phyloP scores from a whole-genome alignment of 2,888 invertebrate genomes.

The Augiades crinisus region DNA sequence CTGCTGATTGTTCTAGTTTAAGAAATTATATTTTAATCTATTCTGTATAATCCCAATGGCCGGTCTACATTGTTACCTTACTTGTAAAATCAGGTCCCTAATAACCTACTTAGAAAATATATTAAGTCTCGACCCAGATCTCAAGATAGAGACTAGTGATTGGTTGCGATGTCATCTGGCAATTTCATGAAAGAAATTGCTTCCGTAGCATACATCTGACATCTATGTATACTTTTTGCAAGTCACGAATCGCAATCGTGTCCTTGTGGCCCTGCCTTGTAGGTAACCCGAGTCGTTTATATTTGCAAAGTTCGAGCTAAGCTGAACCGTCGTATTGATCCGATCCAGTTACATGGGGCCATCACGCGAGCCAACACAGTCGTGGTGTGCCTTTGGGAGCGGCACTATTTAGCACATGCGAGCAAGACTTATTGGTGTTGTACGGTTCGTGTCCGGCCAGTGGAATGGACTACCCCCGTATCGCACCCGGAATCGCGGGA shows the following conservation, averaged over 20 bases:
- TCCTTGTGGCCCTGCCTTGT: conserved; percentile 6
- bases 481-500: neutral
- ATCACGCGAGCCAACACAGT: conserved; percentile 57
- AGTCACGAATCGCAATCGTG: conserved; percentile 4
- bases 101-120: too few species aligned
- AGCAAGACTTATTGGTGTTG: conserved; percentile 27
- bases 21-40: too few species aligned
- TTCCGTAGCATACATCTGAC: neutral
- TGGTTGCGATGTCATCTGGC: too few species aligned
- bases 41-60: too few species aligned
- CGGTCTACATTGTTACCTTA: too few species aligned
- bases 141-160: too few species aligned
- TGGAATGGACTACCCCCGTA: neutral
- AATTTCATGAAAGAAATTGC: neutral
- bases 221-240: conserved; percentile 3
- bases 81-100: too few species aligned
- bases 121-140: too few species aligned
- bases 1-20: too few species aligned
- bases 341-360: conserved; percentile 42
- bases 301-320: conserved; percentile 38
- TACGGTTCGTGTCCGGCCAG: conserved; percentile 5
- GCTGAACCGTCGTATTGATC: conserved; percentile 40
- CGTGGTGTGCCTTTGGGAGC: conserved; percentile 52
- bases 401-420: conserved; percentile 36
- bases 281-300: conserved; percentile 32